These are phyloP conservation scores for Cydia splendana DNA, from an alignment of 1,140 invertebrate genomes.

Conservation along the genomic window DNA sequence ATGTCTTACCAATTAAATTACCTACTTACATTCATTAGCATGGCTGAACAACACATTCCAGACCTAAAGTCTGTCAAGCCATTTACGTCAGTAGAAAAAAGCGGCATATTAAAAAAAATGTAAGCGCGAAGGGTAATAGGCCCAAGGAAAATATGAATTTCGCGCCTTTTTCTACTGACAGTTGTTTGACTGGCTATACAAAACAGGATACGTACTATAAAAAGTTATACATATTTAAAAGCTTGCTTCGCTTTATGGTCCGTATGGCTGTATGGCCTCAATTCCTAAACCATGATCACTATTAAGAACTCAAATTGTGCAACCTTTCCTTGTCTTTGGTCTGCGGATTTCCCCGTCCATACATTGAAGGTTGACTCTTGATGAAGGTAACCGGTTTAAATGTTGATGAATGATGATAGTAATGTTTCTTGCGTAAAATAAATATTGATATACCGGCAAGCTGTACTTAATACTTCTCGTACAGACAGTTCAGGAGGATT, in stretches of 20 bases:
- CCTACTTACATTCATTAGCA: neutral
- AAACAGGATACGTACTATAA: too few relatives aligned
- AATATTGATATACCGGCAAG: neutral
- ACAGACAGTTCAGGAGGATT: too few relatives aligned
- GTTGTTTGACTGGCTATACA: too few relatives aligned
- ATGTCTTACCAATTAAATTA: neutral
- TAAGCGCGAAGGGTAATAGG: too few relatives aligned
- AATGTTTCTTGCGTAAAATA: neutral
- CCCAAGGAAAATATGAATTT: too few relatives aligned
- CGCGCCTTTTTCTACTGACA: too few relatives aligned
- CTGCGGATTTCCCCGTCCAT: neutral
- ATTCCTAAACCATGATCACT: neutral
- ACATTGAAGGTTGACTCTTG: conserved; percentile 13
- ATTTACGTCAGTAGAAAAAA: too few relatives aligned
- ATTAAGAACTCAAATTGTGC: neutral
- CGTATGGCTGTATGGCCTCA: neutral
- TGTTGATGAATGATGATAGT: conserved; percentile 6
- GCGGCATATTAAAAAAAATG: too few relatives aligned
- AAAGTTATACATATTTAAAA: neutral
- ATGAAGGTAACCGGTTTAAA: conserved; percentile 16
- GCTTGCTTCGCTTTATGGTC: neutral
- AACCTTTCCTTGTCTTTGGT: conserved; percentile 9
- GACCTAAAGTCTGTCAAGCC: neutral
- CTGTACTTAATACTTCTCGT: too few relatives aligned
- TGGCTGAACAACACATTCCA: neutral